phyloP scores from a whole-genome alignment of 2,113 vertebrate genomes.

The Lophochroa leadbeateri region DNA sequence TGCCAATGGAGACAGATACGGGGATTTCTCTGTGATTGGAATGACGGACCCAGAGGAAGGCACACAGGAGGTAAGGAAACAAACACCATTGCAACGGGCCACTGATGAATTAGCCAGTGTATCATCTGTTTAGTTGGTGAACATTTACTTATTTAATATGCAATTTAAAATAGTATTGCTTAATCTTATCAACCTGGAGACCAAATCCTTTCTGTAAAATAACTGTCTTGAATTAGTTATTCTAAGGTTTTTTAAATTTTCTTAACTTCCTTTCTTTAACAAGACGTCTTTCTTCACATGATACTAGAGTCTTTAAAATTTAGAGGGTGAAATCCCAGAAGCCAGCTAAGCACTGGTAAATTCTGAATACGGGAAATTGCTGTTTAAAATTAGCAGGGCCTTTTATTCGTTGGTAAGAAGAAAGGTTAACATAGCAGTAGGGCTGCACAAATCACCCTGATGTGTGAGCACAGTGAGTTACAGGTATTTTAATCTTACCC shows the following conservation, averaged over 20 bases:
- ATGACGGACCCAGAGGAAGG: slow-evolving; percentile 89
- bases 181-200: background rate
- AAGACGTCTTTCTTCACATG: background rate
- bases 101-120: background rate
- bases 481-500: background rate
- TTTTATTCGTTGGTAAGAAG: background rate
- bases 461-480: background rate
- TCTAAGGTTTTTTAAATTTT: background rate
- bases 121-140: background rate
- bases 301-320: background rate
- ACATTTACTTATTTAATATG: background rate
- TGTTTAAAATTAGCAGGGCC: background rate
- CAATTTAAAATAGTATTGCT: background rate
- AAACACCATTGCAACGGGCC: background rate
- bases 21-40: slow-evolving; percentile 94
- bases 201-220: background rate
- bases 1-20: slow-evolving; percentile 89
- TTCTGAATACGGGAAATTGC: background rate
- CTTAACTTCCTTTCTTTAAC: background rate
- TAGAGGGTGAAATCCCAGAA: background rate
- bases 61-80: slow-evolving; percentile 88
- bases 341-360: background rate
- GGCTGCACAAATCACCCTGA: background rate
- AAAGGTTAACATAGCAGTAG: background rate
- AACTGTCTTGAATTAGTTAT: background rate